Conservation (phyloP, 2,888 invertebrate species). For the Andrena trimmerana region DNA sequence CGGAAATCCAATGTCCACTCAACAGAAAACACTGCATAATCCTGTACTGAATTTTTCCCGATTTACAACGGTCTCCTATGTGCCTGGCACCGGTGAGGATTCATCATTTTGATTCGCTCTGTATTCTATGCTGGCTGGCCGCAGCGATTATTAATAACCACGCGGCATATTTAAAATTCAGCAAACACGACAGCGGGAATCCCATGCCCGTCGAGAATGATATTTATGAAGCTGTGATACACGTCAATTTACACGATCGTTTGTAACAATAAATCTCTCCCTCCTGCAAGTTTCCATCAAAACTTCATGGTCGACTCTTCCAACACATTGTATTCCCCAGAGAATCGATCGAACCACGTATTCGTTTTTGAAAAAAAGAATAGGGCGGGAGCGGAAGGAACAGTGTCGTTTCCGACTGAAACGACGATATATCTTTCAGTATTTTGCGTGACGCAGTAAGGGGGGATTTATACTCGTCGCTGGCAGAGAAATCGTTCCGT, state of each 20-base stretch:
- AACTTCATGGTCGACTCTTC: conserved; percentile 14
- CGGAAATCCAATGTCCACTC: background rate
- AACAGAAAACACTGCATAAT: background rate
- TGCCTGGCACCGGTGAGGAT: background rate
- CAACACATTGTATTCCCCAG: conserved; percentile 14
- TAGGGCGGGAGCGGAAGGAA: background rate
- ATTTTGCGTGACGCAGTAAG: background rate
- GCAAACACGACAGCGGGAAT: background rate
- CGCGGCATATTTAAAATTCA: conserved; percentile 15
- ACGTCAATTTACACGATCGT: conserved; percentile 20
- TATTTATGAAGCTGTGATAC: conserved; percentile 7
- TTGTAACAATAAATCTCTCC: conserved; percentile 29
- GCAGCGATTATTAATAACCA: conserved; percentile 7
- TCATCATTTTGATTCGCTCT: background rate
- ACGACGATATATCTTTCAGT: conserved; percentile 12
- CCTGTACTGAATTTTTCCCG: background rate
- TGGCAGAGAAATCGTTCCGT: conserved; percentile 1
- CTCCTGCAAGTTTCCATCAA: background rate
- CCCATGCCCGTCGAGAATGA: background rate
- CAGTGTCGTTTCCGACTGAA: conserved; percentile 10
- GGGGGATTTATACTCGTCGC: conserved; percentile 8
- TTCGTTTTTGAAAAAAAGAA: conserved; percentile 6
- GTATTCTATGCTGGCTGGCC: background rate
- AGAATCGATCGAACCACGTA: conserved; percentile 20
- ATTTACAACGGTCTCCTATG: background rate